Evolutionary conservation across 2,888 invertebrate genomes (phyloP), one percentile per base, ranked within the genome.

Genomic region (Bimastos eiseni): DNA sequence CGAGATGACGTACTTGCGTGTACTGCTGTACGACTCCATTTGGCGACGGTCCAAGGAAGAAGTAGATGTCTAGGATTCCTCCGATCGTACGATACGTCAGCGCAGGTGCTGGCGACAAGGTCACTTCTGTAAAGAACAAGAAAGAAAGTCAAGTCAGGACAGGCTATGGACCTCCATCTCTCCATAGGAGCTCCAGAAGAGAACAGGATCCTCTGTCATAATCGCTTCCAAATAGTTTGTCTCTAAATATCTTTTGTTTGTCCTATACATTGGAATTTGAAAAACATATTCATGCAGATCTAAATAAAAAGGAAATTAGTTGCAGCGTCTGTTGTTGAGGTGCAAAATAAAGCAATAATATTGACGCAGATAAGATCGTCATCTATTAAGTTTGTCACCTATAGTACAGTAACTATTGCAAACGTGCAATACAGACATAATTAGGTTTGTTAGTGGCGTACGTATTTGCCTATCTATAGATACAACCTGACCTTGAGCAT

Each of bases 11-110:
- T 92, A 94, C 94, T 92, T 92, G 91, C 11, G 94, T 94, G 92
- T 95, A 95, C 91, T 95, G 95, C 90, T 94, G 93, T 34, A 96
- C 94, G 11, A 96, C 95, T 90, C 96, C 95, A 89, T 94, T 94
- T 0, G 98, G 97, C 0, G 96, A 95, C 0, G 97, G 97, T 0
- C 98, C 98, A 93, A 97, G 93, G 94, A 98, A 96, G 92, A 98
- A 95, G 94, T 97, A 97, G 91, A 98, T 96, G 94, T 97, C 97
- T 4, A 98, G 95, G 17, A 98, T 96, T 0, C 98, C 98, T 24
- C 98, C 98, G 84, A 97, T 96, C 0, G 97, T 96, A 91, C 98
- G 96, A 95, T 97, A 92, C 3, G 41, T 86, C 21, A 91, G 34
- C 19, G 91, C 89, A 21, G 90, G 91, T 15, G 88, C 70, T 13